These are phyloP conservation scores for Rhea pennata DNA, from an alignment of 2,113 vertebrate species.

Conservation along the genomic window DNA sequence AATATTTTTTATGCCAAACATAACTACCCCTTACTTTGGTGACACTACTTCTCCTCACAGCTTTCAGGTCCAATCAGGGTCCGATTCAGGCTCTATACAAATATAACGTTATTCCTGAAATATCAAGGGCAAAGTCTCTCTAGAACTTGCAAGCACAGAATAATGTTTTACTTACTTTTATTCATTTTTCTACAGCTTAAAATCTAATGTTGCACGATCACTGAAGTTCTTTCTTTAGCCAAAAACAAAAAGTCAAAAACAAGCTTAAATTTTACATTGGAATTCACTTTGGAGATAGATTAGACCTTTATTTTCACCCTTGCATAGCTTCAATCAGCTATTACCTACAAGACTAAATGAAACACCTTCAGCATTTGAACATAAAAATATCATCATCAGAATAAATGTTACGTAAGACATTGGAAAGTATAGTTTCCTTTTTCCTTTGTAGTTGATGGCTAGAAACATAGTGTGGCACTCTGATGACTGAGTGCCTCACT, in stretches of 20 bases:
- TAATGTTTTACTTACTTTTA: neutral
- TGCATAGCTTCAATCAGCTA: neutral
- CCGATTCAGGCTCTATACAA: neutral
- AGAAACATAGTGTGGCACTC: neutral
- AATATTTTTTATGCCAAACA: neutral
- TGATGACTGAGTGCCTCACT: neutral
- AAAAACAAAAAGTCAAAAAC: neutral
- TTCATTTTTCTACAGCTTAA: neutral
- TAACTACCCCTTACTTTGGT: neutral
- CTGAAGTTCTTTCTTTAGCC: neutral
- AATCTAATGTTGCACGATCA: neutral
- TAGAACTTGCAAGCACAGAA: neutral
- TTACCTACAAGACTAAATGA: neutral
- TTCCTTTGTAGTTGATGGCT: neutral
- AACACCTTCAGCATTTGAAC: neutral
- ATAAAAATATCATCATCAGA: neutral
- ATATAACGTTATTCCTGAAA: neutral
- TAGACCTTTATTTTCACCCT: neutral
- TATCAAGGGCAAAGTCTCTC: neutral
- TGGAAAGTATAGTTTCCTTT: neutral
- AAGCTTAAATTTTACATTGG: neutral
- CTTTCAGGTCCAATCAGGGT: neutral
- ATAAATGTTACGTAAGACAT: neutral
- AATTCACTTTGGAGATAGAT: neutral
- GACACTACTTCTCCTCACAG: neutral